Percentiles rank a stretch among this genome's conserved stretches.
Evolutionary conservation across 64 coral and sea anemone genomes (phyloP).

Genomic region (Stylophora pistillata): DNA sequence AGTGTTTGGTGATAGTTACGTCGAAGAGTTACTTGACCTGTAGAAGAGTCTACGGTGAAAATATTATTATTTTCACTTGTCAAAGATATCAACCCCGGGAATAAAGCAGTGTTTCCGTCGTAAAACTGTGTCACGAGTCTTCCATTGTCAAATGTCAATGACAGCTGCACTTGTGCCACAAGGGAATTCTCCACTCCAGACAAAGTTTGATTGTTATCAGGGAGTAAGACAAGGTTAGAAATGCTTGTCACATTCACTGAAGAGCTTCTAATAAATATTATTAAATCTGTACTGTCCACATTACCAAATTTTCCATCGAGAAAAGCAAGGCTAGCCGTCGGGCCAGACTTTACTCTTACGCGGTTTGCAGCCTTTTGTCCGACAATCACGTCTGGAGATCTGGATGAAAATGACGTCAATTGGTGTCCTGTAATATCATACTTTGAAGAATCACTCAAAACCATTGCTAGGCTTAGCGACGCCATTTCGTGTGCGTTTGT

Average conservation of each 20-base stretch:
- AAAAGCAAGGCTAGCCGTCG: not conserved
- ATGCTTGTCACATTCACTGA: constrained; percentile 25
- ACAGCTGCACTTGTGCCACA: constrained; percentile 51
- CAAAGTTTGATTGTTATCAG: constrained; percentile 36
- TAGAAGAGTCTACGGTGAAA: constrained; percentile 55
- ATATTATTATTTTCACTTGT: constrained; percentile 30
- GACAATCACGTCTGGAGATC: constrained; percentile 21
- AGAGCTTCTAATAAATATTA: not conserved
- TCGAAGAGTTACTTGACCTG: constrained; percentile 50
- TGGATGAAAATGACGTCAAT: constrained; percentile 52
- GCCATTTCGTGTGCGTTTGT: constrained; percentile 45
- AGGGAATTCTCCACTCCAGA: constrained; percentile 46
- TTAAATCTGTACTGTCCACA: not conserved
- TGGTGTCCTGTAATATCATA: constrained; percentile 49
- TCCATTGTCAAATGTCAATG: constrained; percentile 46
- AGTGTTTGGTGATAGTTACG: constrained; percentile 46
- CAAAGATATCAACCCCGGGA: constrained; percentile 55
- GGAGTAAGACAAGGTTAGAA: constrained; percentile 8
- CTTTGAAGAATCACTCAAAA: constrained; percentile 37
- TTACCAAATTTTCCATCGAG: constrained; percentile 15
- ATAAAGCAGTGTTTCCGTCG: constrained; percentile 26
- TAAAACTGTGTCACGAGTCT: constrained; percentile 54
- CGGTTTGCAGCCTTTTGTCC: constrained; percentile 49
- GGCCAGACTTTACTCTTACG: constrained; percentile 11
- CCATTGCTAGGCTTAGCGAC: constrained; percentile 40